Conservation (phyloP, 2,888 invertebrate genomes). For the Prosopocoilus inquinatus region DNA sequence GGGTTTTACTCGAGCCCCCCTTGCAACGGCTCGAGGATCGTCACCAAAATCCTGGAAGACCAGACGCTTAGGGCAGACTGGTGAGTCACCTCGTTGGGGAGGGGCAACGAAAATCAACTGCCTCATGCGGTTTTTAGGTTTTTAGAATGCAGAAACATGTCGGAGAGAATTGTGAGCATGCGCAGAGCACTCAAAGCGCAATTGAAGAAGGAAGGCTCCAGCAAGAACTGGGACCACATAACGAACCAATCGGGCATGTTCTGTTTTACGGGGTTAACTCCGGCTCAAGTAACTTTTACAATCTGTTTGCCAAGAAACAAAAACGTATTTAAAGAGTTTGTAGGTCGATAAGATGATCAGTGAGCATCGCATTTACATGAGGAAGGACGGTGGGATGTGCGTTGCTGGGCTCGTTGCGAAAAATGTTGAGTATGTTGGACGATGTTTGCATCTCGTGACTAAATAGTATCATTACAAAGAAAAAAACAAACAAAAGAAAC, state of each 20-base stretch:
- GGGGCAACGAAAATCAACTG: background rate
- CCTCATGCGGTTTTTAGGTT: background rate
- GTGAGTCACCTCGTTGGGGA: slow-evolving; percentile 49
- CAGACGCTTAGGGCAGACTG: slow-evolving; percentile 68
- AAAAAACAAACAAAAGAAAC: too few species aligned
- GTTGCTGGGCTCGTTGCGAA: slow-evolving; percentile 94
- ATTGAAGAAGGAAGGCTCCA: slow-evolving; percentile 79
- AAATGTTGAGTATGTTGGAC: slow-evolving; percentile 92
- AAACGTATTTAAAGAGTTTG: slow-evolving; percentile 30
- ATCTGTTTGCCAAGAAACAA: background rate
- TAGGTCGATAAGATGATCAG: slow-evolving; percentile 84
- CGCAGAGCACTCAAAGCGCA: slow-evolving; percentile 73
- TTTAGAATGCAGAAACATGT: slow-evolving; percentile 92
- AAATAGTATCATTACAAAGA: slow-evolving; percentile 47
- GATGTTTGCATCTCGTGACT: slow-evolving; percentile 90
- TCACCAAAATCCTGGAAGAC: slow-evolving; percentile 76
- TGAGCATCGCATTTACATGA: slow-evolving; percentile 90
- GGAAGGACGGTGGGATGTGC: slow-evolving; percentile 97
- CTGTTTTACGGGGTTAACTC: slow-evolving; percentile 92
- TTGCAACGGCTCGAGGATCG: slow-evolving; percentile 88
- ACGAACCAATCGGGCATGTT: slow-evolving; percentile 99
- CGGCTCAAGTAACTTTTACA: slow-evolving; percentile 67
- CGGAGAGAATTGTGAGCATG: slow-evolving; percentile 93
- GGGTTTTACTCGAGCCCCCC: slow-evolving; percentile 98
- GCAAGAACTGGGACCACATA: slow-evolving; percentile 87